Base-by-base conservation (phyloP, 2,113 vertebrate species). In the Pithys albifrons region DNA sequence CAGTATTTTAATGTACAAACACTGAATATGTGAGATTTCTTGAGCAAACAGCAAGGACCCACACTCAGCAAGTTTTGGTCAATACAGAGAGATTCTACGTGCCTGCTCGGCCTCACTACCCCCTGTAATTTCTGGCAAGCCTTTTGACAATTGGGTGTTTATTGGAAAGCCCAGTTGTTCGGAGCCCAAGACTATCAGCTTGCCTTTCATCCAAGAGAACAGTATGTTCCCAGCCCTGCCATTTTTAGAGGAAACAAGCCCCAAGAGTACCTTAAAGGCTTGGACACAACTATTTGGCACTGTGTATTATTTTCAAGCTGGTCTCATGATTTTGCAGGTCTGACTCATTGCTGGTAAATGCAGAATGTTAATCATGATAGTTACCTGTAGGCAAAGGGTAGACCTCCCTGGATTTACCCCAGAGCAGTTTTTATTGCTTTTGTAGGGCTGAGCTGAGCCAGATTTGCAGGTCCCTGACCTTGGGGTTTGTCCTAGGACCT, bases 281-380 rank as follows among this genome's bases (percentile, higher is more conserved):
- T 48, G 82, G 48, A 92, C 82, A 81, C 64, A 91, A 93, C 94
- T 88, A 96, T 69, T 61, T 88, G 1, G 1, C 37, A 52, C 86
- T 91, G 76, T 89, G 57, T 89, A 83, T 97, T 91, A 91, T 96
- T 97, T 96, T 95, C 75, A 95, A 80, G 43, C 43, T 64, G 48
- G 71, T 83, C 72, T 94, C 59, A 83, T 77, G 72, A 74, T 94
- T 95, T 87, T 91, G n/a, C 58, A 88, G 77, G 54, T 84, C 70
- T 96, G 93, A 93, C 89, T 97, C 94, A 95, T 89, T 65, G 43
- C 0, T 3, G 14, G 37, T 85, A 90, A 90, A 88, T 80, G 88
- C 55, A 2, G 19, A 89, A 74, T 54, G 74, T 93, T 91, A 79
- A 35, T 85, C 62, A 49, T 9, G 31, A 69, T 73, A 91, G 70